A percentile compares a stretch with the other conserved stretches of the same genome.
Evolutionary conservation across 2,888 invertebrate genomes (phyloP).

Genomic region (Aromia moschata): DNA sequence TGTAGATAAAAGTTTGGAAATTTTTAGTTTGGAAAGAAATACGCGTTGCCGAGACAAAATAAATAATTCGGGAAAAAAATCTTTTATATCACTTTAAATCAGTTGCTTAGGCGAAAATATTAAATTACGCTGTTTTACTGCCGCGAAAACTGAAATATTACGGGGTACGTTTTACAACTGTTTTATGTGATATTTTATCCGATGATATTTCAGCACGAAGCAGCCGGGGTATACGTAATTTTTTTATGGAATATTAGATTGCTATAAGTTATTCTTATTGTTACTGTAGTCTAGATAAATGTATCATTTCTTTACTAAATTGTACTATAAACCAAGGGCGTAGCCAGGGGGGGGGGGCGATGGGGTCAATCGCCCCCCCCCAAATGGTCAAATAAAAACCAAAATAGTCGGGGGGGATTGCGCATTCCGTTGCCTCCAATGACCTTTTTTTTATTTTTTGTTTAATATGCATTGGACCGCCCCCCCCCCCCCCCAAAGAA

Average conservation of each 20-base stretch:
- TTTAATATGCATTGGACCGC: too few species aligned
- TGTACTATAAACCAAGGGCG: too few species aligned
- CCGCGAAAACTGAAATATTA: neutral
- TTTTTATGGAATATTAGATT: neutral
- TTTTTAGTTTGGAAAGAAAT: too few species aligned
- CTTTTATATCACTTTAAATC: neutral
- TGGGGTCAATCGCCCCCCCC: too few species aligned
- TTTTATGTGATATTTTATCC: neutral
- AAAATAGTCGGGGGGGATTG: too few species aligned
- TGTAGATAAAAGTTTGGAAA: neutral
- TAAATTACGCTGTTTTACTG: neutral
- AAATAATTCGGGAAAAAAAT: neutral
- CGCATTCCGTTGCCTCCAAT: too few species aligned
- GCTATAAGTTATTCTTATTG: neutral
- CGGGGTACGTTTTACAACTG: neutral
- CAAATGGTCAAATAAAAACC: too few species aligned
- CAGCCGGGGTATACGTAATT: slow-evolving; percentile 1
- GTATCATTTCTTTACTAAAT: too few species aligned
- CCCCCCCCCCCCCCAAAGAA: too few species aligned
- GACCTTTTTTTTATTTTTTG: too few species aligned
- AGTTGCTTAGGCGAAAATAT: neutral
- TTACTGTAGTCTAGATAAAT: too few species aligned
- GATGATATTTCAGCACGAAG: neutral
- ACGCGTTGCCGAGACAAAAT: neutral
- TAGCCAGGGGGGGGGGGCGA: too few species aligned